Percentiles rank a stretch among this genome's conserved stretches.
These are phyloP conservation scores for Choloepus didactylus DNA, from an alignment of 2,797 vertebrate species.

Conservation along the genomic window DNA sequence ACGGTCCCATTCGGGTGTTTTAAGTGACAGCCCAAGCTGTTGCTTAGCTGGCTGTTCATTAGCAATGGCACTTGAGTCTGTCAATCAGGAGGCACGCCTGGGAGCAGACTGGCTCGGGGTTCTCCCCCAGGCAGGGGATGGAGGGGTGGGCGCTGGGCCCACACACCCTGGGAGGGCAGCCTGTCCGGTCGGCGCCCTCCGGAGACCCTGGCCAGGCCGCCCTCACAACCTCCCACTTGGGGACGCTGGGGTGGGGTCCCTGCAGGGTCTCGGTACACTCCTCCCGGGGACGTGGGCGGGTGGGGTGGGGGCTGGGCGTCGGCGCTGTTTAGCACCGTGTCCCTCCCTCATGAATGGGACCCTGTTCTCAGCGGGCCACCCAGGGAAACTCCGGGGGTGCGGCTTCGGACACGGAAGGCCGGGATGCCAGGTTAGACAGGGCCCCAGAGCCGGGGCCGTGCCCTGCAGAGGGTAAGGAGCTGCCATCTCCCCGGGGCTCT, in stretches of 20 bases:
- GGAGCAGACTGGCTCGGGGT: neutral
- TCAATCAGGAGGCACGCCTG: neutral
- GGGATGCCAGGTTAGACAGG: neutral
- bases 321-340: neutral
- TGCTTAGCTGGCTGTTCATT: too few relatives aligned
- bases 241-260: neutral
- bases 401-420: neutral
- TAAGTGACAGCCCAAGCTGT: neutral
- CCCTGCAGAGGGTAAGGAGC: too few relatives aligned
- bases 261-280: neutral
- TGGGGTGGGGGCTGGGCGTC: neutral
- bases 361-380: slow-evolving; percentile 18
- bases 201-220: neutral
- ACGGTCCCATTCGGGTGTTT: neutral
- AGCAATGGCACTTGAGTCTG: neutral
- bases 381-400: neutral
- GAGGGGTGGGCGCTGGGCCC: neutral
- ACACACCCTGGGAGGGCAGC: neutral
- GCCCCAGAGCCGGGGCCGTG: neutral
- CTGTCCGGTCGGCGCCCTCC: too few relatives aligned
- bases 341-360: neutral
- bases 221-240: neutral
- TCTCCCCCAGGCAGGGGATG: neutral
- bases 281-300: neutral
- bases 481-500: too few relatives aligned